A percentile compares a stretch with the other conserved stretches of the same genome.
Evolutionary conservation across 2,888 invertebrate species (phyloP).

Genomic region (Pandemis cinnamomeana): DNA sequence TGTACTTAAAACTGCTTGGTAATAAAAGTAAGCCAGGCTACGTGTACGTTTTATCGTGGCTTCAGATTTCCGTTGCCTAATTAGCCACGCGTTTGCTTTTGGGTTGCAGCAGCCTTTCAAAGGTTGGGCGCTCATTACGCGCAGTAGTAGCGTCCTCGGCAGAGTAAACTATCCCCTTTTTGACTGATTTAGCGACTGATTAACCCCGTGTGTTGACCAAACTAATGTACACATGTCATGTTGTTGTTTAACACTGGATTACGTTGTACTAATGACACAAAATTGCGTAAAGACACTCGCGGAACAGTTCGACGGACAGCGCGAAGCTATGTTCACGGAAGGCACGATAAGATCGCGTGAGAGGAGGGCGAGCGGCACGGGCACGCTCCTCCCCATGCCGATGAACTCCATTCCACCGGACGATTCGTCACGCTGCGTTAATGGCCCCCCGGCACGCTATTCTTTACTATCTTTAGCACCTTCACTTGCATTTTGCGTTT

Average conservation of each 20-base stretch:
- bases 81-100: conserved; percentile 76
- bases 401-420: conserved; percentile 61
- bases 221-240: not conserved
- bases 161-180: conserved; percentile 63
- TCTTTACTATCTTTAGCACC: conserved; percentile 76
- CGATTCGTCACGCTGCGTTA: conserved; percentile 84
- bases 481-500: conserved; percentile 24
- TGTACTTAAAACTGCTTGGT: no score
- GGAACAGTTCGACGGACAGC: conserved; percentile 77
- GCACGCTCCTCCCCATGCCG: conserved; percentile 52
- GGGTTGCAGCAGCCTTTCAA: conserved; percentile 74
- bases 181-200: conserved; percentile 61
- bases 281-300: conserved; percentile 63
- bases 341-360: conserved; percentile 83
- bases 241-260: not conserved
- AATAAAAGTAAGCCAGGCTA: no score
- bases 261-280: conserved; percentile 4
- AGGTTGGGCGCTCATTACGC: conserved; percentile 81
- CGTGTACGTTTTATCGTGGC: conserved; percentile 54
- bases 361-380: conserved; percentile 68
- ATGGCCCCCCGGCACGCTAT: conserved; percentile 79
- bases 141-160: conserved; percentile 60
- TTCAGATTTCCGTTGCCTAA: conserved; percentile 79
- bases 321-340: conserved; percentile 81
- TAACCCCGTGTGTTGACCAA: conserved; percentile 44